phyloP scores from a whole-genome alignment of 2,113 vertebrate species.

The Nycticryphes semicollaris region DNA sequence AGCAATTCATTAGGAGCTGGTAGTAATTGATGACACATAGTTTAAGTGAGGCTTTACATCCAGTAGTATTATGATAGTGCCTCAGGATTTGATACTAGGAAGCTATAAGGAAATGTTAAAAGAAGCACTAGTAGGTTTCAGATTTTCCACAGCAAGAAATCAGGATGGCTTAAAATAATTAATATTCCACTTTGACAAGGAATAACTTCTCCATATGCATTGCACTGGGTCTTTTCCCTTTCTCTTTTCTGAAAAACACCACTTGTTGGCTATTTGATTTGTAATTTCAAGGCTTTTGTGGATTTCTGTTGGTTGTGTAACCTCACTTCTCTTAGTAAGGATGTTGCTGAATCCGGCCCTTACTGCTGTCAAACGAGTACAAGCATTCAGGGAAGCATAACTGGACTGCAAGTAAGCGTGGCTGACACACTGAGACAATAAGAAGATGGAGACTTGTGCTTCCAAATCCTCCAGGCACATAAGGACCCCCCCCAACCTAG shows the following conservation, averaged over 20 bases:
- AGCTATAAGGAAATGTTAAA: accelerated
- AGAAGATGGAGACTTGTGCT: not conserved
- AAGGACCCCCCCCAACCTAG: not conserved
- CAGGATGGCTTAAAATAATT: not conserved
- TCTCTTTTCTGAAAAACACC: not conserved
- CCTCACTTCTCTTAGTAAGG: not conserved
- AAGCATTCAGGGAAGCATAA: not conserved
- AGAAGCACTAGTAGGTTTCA: not conserved
- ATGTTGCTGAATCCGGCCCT: not conserved
- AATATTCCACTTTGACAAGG: not conserved
- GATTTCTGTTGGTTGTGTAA: not conserved
- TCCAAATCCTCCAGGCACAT: not conserved
- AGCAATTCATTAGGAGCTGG: not conserved
- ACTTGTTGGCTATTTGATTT: not conserved
- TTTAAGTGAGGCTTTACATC: not conserved
- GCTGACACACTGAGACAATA: not conserved
- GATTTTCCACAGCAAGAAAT: not conserved
- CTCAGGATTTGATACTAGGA: not conserved
- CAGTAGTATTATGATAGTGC: not conserved
- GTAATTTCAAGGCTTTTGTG: not conserved
- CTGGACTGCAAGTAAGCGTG: not conserved
- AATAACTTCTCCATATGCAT: not conserved
- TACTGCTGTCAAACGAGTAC: not conserved
- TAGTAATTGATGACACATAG: not conserved
- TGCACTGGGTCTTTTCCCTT: not conserved